These are phyloP conservation scores for Orussus abietinus DNA, from an alignment of 1,140 invertebrate genomes.

Conservation along the genomic window DNA sequence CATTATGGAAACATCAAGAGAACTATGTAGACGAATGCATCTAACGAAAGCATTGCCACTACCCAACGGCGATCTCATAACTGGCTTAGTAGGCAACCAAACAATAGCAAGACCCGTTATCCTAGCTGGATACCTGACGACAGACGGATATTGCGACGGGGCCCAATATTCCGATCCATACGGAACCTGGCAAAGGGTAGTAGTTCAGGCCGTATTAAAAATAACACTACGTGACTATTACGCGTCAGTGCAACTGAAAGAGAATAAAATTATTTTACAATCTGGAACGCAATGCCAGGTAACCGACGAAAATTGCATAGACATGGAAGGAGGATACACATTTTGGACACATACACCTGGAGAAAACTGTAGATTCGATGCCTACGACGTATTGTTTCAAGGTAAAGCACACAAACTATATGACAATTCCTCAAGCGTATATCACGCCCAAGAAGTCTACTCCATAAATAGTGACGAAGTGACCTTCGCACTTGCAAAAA, in stretches of 20 bases:
- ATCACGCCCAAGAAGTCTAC: too few relatives aligned
- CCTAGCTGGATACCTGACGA: slow-evolving; percentile 7
- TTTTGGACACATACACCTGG: slow-evolving; percentile 15
- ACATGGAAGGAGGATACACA: slow-evolving; percentile 14
- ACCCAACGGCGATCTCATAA: too few relatives aligned
- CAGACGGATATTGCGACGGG: slow-evolving; percentile 8
- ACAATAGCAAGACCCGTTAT: slow-evolving; percentile 10
- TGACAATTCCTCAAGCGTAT: too few relatives aligned
- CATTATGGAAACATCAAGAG: background rate
- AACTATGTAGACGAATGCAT: too few relatives aligned
- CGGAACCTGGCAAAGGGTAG: slow-evolving; percentile 14
- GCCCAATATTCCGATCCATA: slow-evolving; percentile 11
- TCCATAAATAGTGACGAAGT: too few relatives aligned
- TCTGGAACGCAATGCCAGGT: slow-evolving; percentile 12
- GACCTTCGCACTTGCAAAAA: too few relatives aligned
- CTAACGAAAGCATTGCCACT: too few relatives aligned
- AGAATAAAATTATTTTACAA: slow-evolving; percentile 12
- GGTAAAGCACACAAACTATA: too few relatives aligned
- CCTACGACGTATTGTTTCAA: too few relatives aligned
- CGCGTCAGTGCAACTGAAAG: slow-evolving; percentile 6
- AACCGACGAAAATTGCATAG: slow-evolving; percentile 12
- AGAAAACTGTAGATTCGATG: slow-evolving; percentile 5
- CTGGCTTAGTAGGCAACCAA: too few relatives aligned
- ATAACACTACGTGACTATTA: slow-evolving; percentile 12
- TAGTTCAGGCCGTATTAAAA: slow-evolving; percentile 8